These are phyloP conservation scores for Drosophila recens DNA, from an alignment of 2,888 invertebrate genomes.

Conservation along the genomic window DNA sequence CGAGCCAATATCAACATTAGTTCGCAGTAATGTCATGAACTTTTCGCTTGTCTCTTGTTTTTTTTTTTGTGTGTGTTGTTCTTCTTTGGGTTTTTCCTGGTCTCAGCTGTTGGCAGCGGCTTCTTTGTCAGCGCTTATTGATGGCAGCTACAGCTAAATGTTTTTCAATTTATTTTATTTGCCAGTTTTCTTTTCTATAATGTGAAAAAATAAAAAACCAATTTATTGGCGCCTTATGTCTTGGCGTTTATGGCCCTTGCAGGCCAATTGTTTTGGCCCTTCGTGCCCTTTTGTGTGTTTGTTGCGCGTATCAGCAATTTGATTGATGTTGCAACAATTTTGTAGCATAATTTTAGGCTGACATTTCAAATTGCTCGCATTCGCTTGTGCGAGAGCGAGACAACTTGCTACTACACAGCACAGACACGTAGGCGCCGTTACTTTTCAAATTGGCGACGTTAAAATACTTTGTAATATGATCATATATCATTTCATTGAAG, in stretches of 20 bases:
- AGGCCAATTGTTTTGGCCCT: slow-evolving; percentile 48
- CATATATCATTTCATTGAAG: slow-evolving; percentile 31
- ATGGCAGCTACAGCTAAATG: slow-evolving; percentile 76
- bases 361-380: slow-evolving; percentile 25
- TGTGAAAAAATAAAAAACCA: slow-evolving; percentile 41
- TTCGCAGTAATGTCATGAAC: slow-evolving; percentile 77
- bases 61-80: slow-evolving; percentile 5
- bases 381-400: slow-evolving; percentile 30
- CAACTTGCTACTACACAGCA: slow-evolving; percentile 20
- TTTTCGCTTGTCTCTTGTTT: slow-evolving; percentile 31
- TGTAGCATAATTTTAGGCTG: slow-evolving; percentile 73
- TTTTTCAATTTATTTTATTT: slow-evolving; percentile 81
- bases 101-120: slow-evolving; percentile 77
- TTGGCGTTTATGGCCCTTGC: slow-evolving; percentile 44
- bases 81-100: slow-evolving; percentile 32
- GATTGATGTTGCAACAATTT: slow-evolving; percentile 76
- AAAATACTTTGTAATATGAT: slow-evolving; percentile 18
- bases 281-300: slow-evolving; percentile 20
- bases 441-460: slow-evolving; percentile 40
- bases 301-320: slow-evolving; percentile 60
- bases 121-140: slow-evolving; percentile 78
- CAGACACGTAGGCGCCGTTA: slow-evolving; percentile 66
- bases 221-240: slow-evolving; percentile 74
- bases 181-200: slow-evolving; percentile 24
- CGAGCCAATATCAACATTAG: slow-evolving; percentile 76